phyloP scores from a whole-genome alignment of 2,113 vertebrate species.

The Osmerus mordax region DNA sequence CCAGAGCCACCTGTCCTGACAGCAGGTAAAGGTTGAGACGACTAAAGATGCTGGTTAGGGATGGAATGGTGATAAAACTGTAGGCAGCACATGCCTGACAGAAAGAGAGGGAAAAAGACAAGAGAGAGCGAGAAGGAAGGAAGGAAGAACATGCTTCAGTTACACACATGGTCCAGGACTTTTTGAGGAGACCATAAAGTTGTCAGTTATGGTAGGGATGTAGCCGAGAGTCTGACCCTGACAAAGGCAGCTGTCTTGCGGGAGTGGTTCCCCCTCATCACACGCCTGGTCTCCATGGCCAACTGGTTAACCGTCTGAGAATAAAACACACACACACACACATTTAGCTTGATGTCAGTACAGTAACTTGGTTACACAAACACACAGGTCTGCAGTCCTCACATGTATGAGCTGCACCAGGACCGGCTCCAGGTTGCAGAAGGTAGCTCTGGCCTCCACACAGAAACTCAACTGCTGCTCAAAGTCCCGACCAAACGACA shows the following conservation, averaged over 20 bases:
- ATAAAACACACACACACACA: background rate
- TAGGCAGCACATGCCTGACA: constrained; percentile 93
- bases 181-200: background rate
- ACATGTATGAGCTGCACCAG: constrained; percentile 94
- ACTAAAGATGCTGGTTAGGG: constrained; percentile 86
- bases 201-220: background rate
- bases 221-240: constrained; percentile 73
- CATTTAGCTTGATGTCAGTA: background rate
- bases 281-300: constrained; percentile 92
- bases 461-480: constrained; percentile 98
- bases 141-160: constrained; percentile 13
- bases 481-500: constrained; percentile 96
- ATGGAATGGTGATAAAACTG: constrained; percentile 97
- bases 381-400: constrained; percentile 54
- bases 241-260: constrained; percentile 94
- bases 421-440: constrained; percentile 94
- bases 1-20: constrained; percentile 92
- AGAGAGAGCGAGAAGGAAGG: constrained; percentile 1
- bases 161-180: background rate
- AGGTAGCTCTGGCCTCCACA: constrained; percentile 91
- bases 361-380: background rate
- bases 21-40: constrained; percentile 91
- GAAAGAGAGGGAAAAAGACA: background rate
- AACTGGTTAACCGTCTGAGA: constrained; percentile 89
- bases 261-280: constrained; percentile 95